Conservation (phyloP, 2,797 vertebrate species). For the Lithobates sylvaticus region DNA sequence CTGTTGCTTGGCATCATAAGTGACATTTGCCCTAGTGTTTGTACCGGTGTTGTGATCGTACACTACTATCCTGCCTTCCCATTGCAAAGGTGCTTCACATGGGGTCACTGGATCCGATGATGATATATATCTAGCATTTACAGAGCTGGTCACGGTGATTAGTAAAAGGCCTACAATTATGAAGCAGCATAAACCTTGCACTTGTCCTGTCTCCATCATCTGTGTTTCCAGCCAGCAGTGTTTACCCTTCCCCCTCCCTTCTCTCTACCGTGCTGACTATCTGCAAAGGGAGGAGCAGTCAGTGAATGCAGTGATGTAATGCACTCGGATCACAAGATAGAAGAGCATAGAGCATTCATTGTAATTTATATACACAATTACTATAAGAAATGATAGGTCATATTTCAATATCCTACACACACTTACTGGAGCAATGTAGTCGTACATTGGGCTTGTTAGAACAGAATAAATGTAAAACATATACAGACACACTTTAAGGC, state of each 20-base stretch:
- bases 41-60: constrained; percentile 86
- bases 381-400: no score
- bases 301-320: constrained; percentile 23
- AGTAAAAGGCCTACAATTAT: constrained; percentile 35
- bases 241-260: constrained; percentile 37
- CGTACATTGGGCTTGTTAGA: no score
- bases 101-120: constrained; percentile 67
- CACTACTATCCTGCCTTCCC: constrained; percentile 88
- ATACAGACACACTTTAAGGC: no score
- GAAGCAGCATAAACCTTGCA: constrained; percentile 55
- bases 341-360: no score
- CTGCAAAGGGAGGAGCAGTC: constrained; percentile 51
- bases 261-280: constrained; percentile 18
- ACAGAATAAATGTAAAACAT: no score
- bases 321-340: neutral
- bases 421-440: no score
- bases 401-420: no score
- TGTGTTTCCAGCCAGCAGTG: neutral
- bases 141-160: constrained; percentile 14
- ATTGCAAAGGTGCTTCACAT: constrained; percentile 88
- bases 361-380: no score
- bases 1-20: constrained; percentile 86
- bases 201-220: constrained; percentile 51
- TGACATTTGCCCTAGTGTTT: constrained; percentile 82
- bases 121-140: neutral